Conservation (phyloP, 2,113 vertebrate species). For the Oncorhynchus masou region DNA sequence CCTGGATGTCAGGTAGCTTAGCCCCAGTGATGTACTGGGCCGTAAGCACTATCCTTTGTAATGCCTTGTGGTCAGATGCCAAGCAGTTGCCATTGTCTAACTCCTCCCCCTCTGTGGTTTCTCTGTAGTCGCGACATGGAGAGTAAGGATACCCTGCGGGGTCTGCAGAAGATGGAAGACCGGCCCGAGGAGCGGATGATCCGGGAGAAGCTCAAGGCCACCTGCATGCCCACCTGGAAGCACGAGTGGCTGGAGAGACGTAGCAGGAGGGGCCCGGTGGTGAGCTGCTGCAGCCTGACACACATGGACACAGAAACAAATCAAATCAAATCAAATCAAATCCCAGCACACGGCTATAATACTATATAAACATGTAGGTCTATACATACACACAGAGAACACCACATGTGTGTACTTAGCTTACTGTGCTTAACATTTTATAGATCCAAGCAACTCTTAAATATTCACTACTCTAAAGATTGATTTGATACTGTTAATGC, state of each 20-base stretch:
- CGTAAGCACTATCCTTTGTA: too few species aligned
- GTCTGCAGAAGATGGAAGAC: conserved; percentile 90
- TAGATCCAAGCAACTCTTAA: neutral
- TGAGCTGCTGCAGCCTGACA: conserved; percentile 53
- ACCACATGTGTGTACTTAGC: neutral
- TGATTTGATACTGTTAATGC: neutral
- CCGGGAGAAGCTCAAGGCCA: conserved; percentile 88
- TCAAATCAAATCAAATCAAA: too few species aligned
- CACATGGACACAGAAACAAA: conserved; percentile 18
- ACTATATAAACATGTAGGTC: neutral
- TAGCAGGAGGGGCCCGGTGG: conserved; percentile 84
- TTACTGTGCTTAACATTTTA: too few species aligned
- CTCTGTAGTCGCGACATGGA: conserved; percentile 83
- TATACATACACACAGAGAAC: neutral
- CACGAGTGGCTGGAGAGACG: conserved; percentile 89
- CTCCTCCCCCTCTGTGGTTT: conserved; percentile 17
- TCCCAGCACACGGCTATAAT: neutral
- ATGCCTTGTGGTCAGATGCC: too few species aligned
- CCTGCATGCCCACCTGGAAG: conserved; percentile 91
- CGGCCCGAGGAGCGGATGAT: conserved; percentile 90
- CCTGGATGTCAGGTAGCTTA: too few species aligned
- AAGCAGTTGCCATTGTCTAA: too few species aligned
- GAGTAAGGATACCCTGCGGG: conserved; percentile 84
- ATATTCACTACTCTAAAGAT: too few species aligned
- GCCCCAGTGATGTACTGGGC: too few species aligned